Percentiles rank a stretch among this genome's conserved stretches.
These are phyloP conservation scores for Amazona guildingii DNA, from an alignment of 2,113 vertebrate genomes.

Conservation along the genomic window DNA sequence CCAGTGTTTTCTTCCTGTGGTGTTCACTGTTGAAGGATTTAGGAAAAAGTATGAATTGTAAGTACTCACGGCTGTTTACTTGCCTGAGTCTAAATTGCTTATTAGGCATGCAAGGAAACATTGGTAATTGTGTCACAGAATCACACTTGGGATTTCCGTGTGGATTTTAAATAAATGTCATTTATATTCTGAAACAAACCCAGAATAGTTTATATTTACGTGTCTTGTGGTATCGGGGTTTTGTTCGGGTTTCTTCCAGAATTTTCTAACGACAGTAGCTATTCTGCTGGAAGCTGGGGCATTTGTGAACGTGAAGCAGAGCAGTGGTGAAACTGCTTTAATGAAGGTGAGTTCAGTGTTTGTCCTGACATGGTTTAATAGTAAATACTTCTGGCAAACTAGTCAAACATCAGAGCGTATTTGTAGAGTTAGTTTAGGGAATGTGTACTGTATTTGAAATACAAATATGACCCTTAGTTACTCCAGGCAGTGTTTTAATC, in stretches of 20 bases:
- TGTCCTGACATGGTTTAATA: neutral
- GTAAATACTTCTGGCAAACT: neutral
- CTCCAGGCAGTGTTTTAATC: neutral
- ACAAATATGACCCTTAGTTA: neutral
- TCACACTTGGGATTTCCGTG: neutral
- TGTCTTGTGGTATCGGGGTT: neutral
- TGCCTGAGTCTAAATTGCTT: neutral
- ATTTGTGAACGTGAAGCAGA: constrained; percentile 88
- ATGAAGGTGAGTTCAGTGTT: constrained; percentile 85
- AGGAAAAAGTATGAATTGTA: neutral
- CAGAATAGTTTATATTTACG: neutral
- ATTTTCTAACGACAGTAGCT: constrained; percentile 92
- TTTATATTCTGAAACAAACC: neutral
- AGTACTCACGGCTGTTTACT: neutral
- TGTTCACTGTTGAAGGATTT: neutral
- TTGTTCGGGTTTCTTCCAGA: constrained; percentile 67
- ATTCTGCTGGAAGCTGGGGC: constrained; percentile 95
- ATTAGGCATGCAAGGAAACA: neutral
- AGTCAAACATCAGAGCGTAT: fast-evolving
- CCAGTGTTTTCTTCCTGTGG: neutral
- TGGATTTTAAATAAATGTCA: neutral
- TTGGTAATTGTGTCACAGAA: neutral
- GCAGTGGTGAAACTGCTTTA: constrained; percentile 89
- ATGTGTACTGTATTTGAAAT: neutral
- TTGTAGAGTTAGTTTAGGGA: neutral